These are phyloP conservation scores for Serrognathus titanus DNA, from an alignment of 2,888 invertebrate genomes.

Conservation along the genomic window DNA sequence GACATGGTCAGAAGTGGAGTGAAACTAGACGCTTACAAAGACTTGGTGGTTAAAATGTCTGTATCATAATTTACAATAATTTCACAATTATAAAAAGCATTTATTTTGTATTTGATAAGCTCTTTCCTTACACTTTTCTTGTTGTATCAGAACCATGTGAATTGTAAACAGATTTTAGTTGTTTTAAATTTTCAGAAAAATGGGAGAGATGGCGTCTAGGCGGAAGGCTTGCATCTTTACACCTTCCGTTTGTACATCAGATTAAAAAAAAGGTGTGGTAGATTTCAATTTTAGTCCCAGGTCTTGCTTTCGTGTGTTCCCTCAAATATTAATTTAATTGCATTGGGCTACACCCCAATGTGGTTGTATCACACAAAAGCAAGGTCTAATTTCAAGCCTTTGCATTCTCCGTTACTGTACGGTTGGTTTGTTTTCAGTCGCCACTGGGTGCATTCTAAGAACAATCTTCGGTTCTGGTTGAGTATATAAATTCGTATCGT, in stretches of 20 bases:
- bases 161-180: conserved; percentile 7
- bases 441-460: not conserved
- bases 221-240: conserved; percentile 30
- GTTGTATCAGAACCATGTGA: conserved; percentile 2
- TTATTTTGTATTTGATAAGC: conserved; percentile 17
- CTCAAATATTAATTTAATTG: not conserved
- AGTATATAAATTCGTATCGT: conserved; percentile 37
- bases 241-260: conserved; percentile 21
- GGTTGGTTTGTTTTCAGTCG: conserved; percentile 35
- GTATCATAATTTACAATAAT: conserved; percentile 26
- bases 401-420: not conserved
- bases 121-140: conserved; percentile 35
- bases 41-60: conserved; percentile 36
- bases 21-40: conserved; percentile 15
- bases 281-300: conserved; percentile 26
- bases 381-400: not conserved
- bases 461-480: conserved; percentile 18
- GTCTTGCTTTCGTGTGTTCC: conserved; percentile 20
- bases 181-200: conserved; percentile 35
- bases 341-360: no score
- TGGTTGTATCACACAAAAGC: not conserved
- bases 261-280: conserved; percentile 35
- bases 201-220: conserved; percentile 13
- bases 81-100: not conserved
- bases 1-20: conserved; percentile 31